Percentiles rank a stretch among this genome's conserved stretches.
Evolutionary conservation across 2,113 vertebrate genomes (phyloP).

Genomic region (Sinocyclocheilus grahami): DNA sequence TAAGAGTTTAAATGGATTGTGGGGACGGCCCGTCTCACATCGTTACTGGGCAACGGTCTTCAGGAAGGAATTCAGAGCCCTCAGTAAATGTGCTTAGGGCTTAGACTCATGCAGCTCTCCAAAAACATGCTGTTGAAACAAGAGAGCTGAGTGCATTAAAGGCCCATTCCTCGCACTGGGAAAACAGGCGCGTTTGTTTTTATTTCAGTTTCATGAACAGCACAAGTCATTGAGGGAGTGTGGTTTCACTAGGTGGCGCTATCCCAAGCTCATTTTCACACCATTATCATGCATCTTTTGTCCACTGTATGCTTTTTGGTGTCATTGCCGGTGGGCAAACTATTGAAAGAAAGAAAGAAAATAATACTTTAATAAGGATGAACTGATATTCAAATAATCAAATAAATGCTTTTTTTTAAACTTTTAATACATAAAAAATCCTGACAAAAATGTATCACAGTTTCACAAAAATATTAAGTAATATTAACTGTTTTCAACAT

Average conservation of each 20-base stretch:
- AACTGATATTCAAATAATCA: background rate
- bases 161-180: slow-evolving; percentile 54
- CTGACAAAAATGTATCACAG: too few species aligned
- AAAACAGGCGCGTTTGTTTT: slow-evolving; percentile 15
- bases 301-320: slow-evolving; percentile 23
- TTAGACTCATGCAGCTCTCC: slow-evolving; percentile 56
- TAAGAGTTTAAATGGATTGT: slow-evolving; percentile 64
- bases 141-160: slow-evolving; percentile 67
- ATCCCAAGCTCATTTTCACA: slow-evolving; percentile 10
- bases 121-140: slow-evolving; percentile 63
- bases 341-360: background rate
- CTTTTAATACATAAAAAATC: too few species aligned
- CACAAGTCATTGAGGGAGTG: slow-evolving; percentile 9
- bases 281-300: slow-evolving; percentile 1
- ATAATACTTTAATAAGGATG: background rate
- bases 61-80: slow-evolving; percentile 68
- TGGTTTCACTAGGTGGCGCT: slow-evolving; percentile 59
- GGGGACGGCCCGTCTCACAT: slow-evolving; percentile 50
- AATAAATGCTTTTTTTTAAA: background rate
- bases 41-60: slow-evolving; percentile 70
- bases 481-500: too few species aligned
- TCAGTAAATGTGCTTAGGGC: slow-evolving; percentile 64
- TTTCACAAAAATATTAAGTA: too few species aligned
- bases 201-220: background rate
- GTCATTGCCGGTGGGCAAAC: slow-evolving; percentile 33